Conservation (phyloP, 2,797 vertebrate species). For the Luscinia luscinia region DNA sequence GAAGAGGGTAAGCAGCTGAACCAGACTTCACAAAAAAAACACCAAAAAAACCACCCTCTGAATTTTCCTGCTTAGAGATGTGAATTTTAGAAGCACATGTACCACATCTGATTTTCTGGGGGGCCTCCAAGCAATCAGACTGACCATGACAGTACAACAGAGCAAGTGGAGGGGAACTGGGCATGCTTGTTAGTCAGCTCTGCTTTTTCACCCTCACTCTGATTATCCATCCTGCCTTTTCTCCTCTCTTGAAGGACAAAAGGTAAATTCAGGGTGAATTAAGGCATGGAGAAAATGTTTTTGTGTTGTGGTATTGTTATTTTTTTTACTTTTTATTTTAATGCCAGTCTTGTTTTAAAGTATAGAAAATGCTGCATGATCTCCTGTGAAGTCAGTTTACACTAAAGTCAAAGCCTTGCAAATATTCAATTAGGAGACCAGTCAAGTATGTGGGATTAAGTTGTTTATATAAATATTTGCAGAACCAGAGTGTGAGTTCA, state of each 20-base stretch:
- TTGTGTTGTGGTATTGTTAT: neutral
- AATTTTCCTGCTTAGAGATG: neutral
- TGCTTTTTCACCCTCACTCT: neutral
- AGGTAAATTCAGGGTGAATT: neutral
- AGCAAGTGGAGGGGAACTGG: neutral
- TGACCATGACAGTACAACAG: neutral
- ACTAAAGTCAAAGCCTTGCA: conserved; percentile 17
- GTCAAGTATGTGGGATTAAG: conserved; percentile 60
- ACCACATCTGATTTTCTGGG: neutral
- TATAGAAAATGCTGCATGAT: neutral
- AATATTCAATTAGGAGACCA: conserved; percentile 57
- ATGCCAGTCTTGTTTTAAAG: neutral
- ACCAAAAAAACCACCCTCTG: neutral
- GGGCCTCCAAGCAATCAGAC: neutral
- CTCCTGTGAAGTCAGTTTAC: conserved; percentile 20
- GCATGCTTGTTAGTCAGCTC: neutral
- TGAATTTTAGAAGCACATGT: neutral
- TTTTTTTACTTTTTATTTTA: neutral
- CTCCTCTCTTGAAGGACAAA: neutral
- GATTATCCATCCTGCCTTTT: neutral
- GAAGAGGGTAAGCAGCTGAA: neutral
- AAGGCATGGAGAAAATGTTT: neutral
- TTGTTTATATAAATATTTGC: conserved; percentile 54
- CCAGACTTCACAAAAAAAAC: neutral
- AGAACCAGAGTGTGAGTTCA: conserved; percentile 42